Base-by-base conservation (phyloP, 92 coral and sea anemone species). In the Umimayanthus kanabou region DNA sequence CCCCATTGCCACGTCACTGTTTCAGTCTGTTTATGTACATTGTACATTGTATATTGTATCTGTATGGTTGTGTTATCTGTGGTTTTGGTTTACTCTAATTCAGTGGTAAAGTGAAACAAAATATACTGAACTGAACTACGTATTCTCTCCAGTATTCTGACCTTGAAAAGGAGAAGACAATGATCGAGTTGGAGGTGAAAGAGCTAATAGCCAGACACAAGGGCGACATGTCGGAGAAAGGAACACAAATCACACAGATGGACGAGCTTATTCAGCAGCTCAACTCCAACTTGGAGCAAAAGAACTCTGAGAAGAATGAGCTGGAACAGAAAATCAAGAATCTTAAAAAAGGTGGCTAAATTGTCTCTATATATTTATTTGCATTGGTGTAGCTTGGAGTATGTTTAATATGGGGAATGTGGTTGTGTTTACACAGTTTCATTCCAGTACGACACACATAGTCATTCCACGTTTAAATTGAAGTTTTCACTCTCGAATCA, bases 201-300 rank as follows among this genome's bases (percentile, higher is more conserved):
- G 99, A 97, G 77, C 89, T 96, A 67, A 93, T 97, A 6, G 99
- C 99, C 40, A 89, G 99, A 74, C 99, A 97, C 90, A 97, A 97
- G 89, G 94, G 98, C 69, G 99, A 97, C 88, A 92, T 97, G 94
- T 92, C 97, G 11, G 99, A 97, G 70, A 97, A 97, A 77, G 92
- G 92, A 3, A 91, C 95, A 0, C 98, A 96, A 88, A 93, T 95
- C n/a, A 83, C 87, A 45, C 99, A 93, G 90, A 85, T 91, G 72
- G 95, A 95, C 61, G 98, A 95, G 70, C 91, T 91, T 5, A 92
- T 90, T 87, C 93, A 89, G 66, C 95, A 92, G 81, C 85, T 92
- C 45, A 88, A 94, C 2, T 93, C 89, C 58, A 91, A 79, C 69
- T 78, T 95, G 76, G 93, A 88, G 55, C 96, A 95, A 91, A 94